phyloP scores from a whole-genome alignment of 2,113 vertebrate species.

The Catharus bicknelli region DNA sequence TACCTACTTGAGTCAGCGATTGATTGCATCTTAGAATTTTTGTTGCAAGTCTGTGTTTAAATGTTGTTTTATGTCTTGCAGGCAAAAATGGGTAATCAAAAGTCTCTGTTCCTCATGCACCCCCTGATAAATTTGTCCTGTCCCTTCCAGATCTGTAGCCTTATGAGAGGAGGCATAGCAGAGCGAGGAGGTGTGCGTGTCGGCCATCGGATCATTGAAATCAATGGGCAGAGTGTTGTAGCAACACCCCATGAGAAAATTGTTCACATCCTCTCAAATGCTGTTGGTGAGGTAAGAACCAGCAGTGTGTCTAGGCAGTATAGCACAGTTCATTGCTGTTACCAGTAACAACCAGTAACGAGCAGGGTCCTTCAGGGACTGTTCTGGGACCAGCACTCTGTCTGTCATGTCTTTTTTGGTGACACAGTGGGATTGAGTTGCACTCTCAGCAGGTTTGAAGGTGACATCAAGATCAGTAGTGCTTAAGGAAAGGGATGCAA shows the following conservation, averaged over 20 bases:
- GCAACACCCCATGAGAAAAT: conserved; percentile 96
- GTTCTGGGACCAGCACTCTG: background rate
- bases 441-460: background rate
- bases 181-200: conserved; percentile 95
- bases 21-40: background rate
- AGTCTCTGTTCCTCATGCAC: background rate
- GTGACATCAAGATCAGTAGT: background rate
- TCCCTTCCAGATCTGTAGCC: conserved; percentile 90
- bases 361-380: background rate
- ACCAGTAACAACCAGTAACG: background rate
- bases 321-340: background rate
- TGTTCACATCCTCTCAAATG: conserved; percentile 94
- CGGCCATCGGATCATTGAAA: conserved; percentile 96
- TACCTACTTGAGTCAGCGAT: background rate
- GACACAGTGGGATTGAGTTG: background rate
- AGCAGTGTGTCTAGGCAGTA: background rate
- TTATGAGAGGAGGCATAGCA: conserved; percentile 96
- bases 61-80: background rate
- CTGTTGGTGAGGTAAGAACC: conserved; percentile 90
- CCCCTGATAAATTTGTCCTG: background rate
- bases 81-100: background rate
- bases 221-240: conserved; percentile 96
- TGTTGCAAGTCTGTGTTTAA: background rate
- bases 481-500: background rate
- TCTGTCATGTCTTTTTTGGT: background rate